Evolutionary conservation across 2,888 invertebrate genomes (phyloP).

Genomic region (Rotaria magnacalcarata): DNA sequence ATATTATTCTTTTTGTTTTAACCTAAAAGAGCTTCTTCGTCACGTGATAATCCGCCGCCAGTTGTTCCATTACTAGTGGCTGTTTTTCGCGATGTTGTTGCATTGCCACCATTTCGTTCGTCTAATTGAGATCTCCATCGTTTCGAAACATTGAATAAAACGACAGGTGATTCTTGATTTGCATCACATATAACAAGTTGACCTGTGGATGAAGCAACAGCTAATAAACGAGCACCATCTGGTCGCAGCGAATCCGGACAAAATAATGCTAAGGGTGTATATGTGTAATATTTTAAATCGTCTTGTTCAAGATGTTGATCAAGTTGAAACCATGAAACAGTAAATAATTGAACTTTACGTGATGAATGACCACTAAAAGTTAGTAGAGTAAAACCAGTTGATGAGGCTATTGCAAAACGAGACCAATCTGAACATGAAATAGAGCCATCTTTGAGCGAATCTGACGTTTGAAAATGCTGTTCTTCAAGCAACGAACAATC

Average conservation of each 20-base stretch:
- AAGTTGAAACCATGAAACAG: slow-evolving; percentile 33
- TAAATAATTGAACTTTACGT: slow-evolving; percentile 35
- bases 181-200: slow-evolving; percentile 37
- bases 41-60: background rate
- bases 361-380: slow-evolving; percentile 36
- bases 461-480: slow-evolving; percentile 24
- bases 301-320: slow-evolving; percentile 36
- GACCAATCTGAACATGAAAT: slow-evolving; percentile 34
- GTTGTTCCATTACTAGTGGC: slow-evolving; percentile 7
- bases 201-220: slow-evolving; percentile 27
- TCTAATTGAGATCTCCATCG: slow-evolving; percentile 31
- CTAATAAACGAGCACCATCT: slow-evolving; percentile 28
- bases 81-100: background rate
- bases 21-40: slow-evolving; percentile 38
- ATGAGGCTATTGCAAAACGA: slow-evolving; percentile 23
- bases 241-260: slow-evolving; percentile 27
- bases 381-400: slow-evolving; percentile 25
- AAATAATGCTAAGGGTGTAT: slow-evolving; percentile 14
- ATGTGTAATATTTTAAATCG: slow-evolving; percentile 26
- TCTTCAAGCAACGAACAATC: slow-evolving; percentile 24
- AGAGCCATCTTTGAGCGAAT: slow-evolving; percentile 34
- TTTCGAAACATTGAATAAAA: slow-evolving; percentile 5
- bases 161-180: slow-evolving; percentile 32
- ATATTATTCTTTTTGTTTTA: background rate
- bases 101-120: background rate